These are phyloP conservation scores for Galeruca laticollis DNA, from an alignment of 2,888 invertebrate genomes.

Conservation along the genomic window DNA sequence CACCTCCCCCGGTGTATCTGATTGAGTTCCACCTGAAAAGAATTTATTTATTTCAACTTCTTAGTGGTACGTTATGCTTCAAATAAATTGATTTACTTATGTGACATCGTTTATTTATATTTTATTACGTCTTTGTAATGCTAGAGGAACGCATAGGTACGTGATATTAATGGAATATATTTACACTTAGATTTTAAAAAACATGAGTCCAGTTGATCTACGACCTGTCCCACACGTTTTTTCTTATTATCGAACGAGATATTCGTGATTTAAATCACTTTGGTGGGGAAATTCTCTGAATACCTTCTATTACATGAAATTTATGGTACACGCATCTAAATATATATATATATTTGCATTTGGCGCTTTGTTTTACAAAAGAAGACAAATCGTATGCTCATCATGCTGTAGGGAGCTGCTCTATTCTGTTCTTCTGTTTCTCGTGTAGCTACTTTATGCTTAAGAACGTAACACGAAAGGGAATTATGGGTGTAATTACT, in stretches of 20 bases:
- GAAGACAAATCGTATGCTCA: conserved; percentile 34
- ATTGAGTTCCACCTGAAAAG: too few relatives aligned
- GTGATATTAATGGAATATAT: too few relatives aligned
- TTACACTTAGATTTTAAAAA: too few relatives aligned
- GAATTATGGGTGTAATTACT: conserved; percentile 2
- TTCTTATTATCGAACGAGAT: conserved; percentile 32
- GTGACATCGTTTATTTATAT: too few relatives aligned
- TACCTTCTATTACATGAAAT: conserved; percentile 38
- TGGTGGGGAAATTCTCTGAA: conserved; percentile 40
- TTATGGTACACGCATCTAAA: conserved; percentile 42
- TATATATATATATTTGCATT: conserved; percentile 43
- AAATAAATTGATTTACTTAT: too few relatives aligned
- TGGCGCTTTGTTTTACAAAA: conserved; percentile 40
- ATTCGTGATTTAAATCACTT: conserved; percentile 51
- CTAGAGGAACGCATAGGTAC: too few relatives aligned
- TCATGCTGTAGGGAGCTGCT: conserved; percentile 21
- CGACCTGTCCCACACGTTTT: conserved; percentile 13
- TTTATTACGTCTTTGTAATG: too few relatives aligned
- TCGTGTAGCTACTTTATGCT: conserved; percentile 22
- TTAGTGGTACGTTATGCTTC: too few relatives aligned
- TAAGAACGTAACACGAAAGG: background rate
- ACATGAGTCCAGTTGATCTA: conserved; percentile 22
- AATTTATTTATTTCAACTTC: too few relatives aligned
- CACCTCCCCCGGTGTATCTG: too few relatives aligned
- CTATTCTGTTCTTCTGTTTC: conserved; percentile 9